These are phyloP conservation scores for Acholoe squamosa DNA, from an alignment of 2,888 invertebrate species.

Conservation along the genomic window DNA sequence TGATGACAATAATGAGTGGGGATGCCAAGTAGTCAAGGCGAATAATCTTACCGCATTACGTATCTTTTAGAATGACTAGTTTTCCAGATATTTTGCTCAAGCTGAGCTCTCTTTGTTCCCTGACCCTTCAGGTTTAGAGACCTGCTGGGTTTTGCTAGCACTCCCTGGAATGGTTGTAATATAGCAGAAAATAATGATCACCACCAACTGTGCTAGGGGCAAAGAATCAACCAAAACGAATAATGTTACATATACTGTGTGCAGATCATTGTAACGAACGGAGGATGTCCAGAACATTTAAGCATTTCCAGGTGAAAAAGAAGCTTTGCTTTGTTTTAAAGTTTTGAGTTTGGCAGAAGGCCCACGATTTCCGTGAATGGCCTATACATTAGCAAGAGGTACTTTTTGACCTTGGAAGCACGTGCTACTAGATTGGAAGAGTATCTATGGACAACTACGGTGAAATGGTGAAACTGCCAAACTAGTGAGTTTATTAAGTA, in stretches of 20 bases:
- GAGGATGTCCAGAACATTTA: not conserved
- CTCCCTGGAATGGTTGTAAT: conserved; percentile 61
- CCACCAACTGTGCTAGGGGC: conserved; percentile 37
- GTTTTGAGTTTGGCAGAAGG: conserved; percentile 7
- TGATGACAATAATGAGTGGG: not conserved
- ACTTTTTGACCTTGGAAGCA: conserved; percentile 16
- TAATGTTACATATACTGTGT: conserved; percentile 12
- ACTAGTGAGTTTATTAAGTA: not conserved
- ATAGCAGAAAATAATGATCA: conserved; percentile 43
- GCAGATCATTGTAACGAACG: not conserved
- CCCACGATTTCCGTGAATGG: not conserved
- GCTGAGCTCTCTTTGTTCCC: conserved; percentile 47
- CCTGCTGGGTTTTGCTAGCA: conserved; percentile 47
- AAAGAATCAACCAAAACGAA: conserved; percentile 21
- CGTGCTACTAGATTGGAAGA: conserved; percentile 20
- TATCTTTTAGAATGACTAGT: conserved; percentile 12
- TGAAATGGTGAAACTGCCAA: conserved; percentile 1
- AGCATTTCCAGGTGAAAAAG: conserved; percentile 28
- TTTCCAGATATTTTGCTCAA: not conserved
- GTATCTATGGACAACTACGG: conserved; percentile 8
- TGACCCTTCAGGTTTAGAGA: not conserved
- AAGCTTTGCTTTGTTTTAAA: conserved; percentile 28
- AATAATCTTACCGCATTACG: not conserved
- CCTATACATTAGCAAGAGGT: conserved; percentile 33
- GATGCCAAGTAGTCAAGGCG: conserved; percentile 39